Base-by-base conservation (phyloP, 2,797 vertebrate species). In the Picus viridis region DNA sequence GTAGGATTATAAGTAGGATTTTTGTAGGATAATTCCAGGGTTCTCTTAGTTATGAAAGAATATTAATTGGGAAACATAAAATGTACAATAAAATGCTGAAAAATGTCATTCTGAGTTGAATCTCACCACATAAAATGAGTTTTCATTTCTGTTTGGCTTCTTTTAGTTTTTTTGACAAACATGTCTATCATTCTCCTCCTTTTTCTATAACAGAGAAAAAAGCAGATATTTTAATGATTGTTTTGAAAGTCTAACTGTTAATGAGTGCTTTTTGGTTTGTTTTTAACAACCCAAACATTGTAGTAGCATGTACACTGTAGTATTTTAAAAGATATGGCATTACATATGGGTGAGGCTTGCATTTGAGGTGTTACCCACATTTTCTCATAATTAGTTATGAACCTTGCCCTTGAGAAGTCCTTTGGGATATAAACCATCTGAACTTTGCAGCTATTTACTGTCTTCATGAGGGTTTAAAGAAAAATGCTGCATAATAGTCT, bases 371-470 rank as follows among this genome's bases (percentile, higher is more conserved):
- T 64, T 91, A 64, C n/a, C 24, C 84, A 0, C 62, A 39, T 82
- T 88, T 88, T 71, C 47, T 43, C 41, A n/a, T 58, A 79, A 79
- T 82, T 88, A 59, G 17, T 73, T 79, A 47, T 51, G 65, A 92
- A 73, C 30, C 16, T 74, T 54, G 39, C 23, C 57, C 41, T 88
- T 71, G 45, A 24, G 54, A 81, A 82, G 26, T 65, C 88, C 62
- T 88, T 36, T 79, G 81, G 51, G 36, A 76, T 83, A 65, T 36
- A 81, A 93, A 69, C 29, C 27, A 86, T 30, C 43, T 88, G 83
- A 93, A 57, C 64, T 91, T 73, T 56, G 29, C 32, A 62, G 39
- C 27, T 93, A 16, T 88, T 88, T 86, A 64, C 88, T 93, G 14
- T 86, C 41, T 82, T n/a, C 71, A 2, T 0, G 4, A 41, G 54